Evolutionary conservation across 2,888 invertebrate species (phyloP), one percentile per base, ranked within the genome.

Genomic region (Chrysina gloriosa): DNA sequence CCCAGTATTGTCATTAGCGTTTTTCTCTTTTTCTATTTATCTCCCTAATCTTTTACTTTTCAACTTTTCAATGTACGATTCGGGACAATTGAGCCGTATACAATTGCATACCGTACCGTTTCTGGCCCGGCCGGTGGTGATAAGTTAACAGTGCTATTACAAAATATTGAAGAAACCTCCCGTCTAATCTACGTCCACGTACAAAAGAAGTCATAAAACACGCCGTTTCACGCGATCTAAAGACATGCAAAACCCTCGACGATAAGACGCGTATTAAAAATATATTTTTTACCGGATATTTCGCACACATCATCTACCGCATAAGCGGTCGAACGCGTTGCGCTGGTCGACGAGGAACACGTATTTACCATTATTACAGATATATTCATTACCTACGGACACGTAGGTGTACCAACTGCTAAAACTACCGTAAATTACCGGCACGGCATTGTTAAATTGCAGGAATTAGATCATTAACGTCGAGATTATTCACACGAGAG

Each of bases 401-500:
- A 45, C 45, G 45, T 45, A 45, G 45, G 45, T 21, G 45, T 21
- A 9, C 45, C 19, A 45, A 45, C 45, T 45, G n/a, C 45, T 45
- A 45, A 45, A 45, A 45, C 45, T 45, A 21, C 21, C 45, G 16
- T 58, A 58, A 58, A 58, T 58, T 58, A 42, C 58, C 14, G 34
- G 39, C 58, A 58, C 11, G 58, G 58, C 58, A 39, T 39, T 58
- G 39, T 58, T 58, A 39, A 58, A 58, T 58, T 58, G 31, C 39
- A 39, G 58, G 58, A 58, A 39, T 58, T 58, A 58, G 58, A 58
- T 58, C 39, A 58, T 58, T 58, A 23, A 58, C 39, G 58, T 58
- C 25, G 39, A 39, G 58, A 58, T 58, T 58, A 58, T 25, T 58
- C 39, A 39, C 58, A 58, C 58, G 58, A 39, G 39, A 39, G 39